phyloP scores from a whole-genome alignment of 2,797 vertebrate species.

The Pseudotriccus pelzelni region DNA sequence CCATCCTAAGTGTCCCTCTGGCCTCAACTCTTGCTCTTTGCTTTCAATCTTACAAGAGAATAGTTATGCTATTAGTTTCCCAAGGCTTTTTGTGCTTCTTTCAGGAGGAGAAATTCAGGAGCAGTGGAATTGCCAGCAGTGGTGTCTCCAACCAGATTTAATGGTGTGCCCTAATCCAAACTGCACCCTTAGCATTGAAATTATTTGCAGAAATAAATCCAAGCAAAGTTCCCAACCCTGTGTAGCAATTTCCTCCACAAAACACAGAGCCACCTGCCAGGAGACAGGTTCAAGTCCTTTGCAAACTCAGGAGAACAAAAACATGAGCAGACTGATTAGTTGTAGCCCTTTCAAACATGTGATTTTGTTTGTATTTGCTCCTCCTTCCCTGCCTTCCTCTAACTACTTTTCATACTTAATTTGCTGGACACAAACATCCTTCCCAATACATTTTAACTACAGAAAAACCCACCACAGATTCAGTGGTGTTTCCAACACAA shows the following conservation, averaged over 20 bases:
- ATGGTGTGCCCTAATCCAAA: fast-evolving
- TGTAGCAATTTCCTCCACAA: background rate
- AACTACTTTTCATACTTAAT: background rate
- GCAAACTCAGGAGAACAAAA: background rate
- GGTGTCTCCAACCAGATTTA: background rate
- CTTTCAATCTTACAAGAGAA: conserved; percentile 10
- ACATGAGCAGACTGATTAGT: background rate
- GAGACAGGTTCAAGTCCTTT: background rate
- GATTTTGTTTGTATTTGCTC: background rate
- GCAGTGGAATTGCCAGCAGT: background rate
- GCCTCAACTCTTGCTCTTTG: background rate
- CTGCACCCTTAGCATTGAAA: background rate
- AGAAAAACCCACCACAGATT: background rate
- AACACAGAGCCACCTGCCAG: background rate
- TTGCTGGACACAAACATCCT: background rate
- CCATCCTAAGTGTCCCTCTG: background rate
- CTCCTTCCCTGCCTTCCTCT: background rate
- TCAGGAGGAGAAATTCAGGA: background rate
- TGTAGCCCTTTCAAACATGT: background rate
- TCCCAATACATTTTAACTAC: background rate
- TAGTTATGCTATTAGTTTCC: background rate
- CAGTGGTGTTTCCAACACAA: background rate
- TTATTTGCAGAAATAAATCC: background rate
- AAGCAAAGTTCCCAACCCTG: background rate
- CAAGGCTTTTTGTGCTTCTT: background rate